Evolutionary conservation across 2,113 vertebrate genomes (phyloP), one percentile per base, ranked within the genome.

Genomic region (Dunckerocampus dactyliophorus): DNA sequence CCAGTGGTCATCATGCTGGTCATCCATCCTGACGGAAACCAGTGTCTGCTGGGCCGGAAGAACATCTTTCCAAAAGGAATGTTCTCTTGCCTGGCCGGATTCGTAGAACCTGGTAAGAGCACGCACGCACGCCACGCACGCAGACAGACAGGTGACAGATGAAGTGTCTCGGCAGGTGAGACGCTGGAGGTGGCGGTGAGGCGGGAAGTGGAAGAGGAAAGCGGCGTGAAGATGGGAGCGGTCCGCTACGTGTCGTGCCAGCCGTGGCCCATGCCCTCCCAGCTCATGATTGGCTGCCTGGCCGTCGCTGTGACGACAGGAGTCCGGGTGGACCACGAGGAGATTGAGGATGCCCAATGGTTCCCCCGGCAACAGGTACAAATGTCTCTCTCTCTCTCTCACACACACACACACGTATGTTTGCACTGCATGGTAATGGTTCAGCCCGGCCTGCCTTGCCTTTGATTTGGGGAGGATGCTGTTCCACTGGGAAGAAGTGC

Each of bases 1-100:
- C 96, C 96, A 10, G 95, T 97, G 49, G 95, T 96, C 66, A 98
- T 99, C 89, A 99, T 99, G 95, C 88, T 95, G 86, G 95, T 97
- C 45, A 85, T 98, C 80, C 95, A 98, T 75, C 95, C 95, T 16
- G 95, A 96, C 82, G 93, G 94, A 22, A 94, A 94, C 71, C 94
- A 89, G 62, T 97, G 94, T 71, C 89, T 99, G 80, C 84, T 99
- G 85, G 96, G 95, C 43, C 92, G 96, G 67, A 94, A 99, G 83
- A 96, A 92, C 76, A 77, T 85, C 28, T 96, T 95, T 79, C 95
- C 95, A 3, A 73, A 76, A 1, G 88, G 92, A 59, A 91, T 96
- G 93, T 98, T 95, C 81, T 94, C 93, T 42, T 98, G 96, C 77
- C 91, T 99, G 74, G 94, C 96, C 63, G 96, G 95, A 76, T 99